These are phyloP conservation scores for Agrochola litura DNA, from an alignment of 2,888 invertebrate species.

Conservation along the genomic window DNA sequence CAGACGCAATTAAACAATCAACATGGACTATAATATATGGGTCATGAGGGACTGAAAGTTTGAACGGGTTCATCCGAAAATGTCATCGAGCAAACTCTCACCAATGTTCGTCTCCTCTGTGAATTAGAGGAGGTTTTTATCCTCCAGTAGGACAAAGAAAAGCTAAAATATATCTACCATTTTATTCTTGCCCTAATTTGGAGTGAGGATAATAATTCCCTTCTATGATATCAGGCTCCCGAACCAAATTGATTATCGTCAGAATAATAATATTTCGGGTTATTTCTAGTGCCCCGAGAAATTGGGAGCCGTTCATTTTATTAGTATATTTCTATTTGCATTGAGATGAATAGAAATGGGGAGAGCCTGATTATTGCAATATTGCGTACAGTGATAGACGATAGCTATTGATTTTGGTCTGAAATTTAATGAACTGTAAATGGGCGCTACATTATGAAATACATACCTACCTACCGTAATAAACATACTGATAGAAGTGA, in stretches of 20 bases:
- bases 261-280: slow-evolving; percentile 48
- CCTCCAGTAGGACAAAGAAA: neutral
- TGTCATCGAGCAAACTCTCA: neutral
- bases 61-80: neutral
- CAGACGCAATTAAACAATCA: neutral
- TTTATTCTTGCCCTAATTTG: slow-evolving; percentile 31
- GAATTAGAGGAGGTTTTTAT: neutral
- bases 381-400: slow-evolving; percentile 27
- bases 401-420: slow-evolving; percentile 10
- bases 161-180: slow-evolving; percentile 19
- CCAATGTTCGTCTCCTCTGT: neutral
- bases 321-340: slow-evolving; percentile 48
- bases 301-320: slow-evolving; percentile 47
- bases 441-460: no score
- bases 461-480: no score
- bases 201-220: slow-evolving; percentile 28
- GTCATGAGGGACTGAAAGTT: neutral
- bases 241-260: slow-evolving; percentile 49
- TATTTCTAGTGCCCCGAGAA: slow-evolving; percentile 40
- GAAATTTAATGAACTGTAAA: slow-evolving; percentile 14
- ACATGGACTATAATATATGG: neutral
- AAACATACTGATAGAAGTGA: no score
- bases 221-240: slow-evolving; percentile 11
- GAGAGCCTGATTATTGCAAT: slow-evolving; percentile 38
- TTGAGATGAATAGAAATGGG: slow-evolving; percentile 41